phyloP scores from a whole-genome alignment of 2,113 vertebrate species.

The Hypanus sabinus region DNA sequence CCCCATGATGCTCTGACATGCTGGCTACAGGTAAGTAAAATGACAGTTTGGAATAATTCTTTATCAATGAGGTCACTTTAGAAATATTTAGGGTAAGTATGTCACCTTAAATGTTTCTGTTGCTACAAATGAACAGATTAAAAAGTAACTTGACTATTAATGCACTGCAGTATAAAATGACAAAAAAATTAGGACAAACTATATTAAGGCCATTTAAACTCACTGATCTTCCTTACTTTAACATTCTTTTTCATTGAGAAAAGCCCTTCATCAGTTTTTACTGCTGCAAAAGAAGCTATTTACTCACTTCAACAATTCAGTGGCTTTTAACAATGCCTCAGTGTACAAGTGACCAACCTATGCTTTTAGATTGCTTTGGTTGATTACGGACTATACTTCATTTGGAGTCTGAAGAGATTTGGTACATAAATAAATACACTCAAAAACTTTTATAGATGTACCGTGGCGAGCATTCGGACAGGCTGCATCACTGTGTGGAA shows the following conservation, averaged over 20 bases:
- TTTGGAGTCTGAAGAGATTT: no score
- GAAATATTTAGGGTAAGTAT: background rate
- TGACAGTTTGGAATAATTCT: background rate
- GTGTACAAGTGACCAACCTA: background rate
- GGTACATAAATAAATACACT: no score
- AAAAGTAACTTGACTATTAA: background rate
- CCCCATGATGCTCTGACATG: background rate
- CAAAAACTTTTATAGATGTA: no score
- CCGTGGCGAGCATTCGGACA: no score
- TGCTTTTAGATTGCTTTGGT: background rate
- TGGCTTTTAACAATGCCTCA: background rate
- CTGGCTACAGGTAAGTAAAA: background rate
- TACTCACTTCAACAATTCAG: background rate
- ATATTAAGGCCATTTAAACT: background rate
- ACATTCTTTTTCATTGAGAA: background rate
- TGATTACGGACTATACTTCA: no score
- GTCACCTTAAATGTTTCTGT: background rate
- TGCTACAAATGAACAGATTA: background rate
- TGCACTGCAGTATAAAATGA: background rate
- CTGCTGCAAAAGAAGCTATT: background rate
- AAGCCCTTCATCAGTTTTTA: background rate
- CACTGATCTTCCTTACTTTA: background rate
- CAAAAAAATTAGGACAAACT: background rate
- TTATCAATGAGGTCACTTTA: background rate
- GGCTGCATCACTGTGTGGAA: no score